Percentiles rank a stretch among this genome's conserved stretches.
phyloP scores from a whole-genome alignment of 2,888 invertebrate species.

The Mesopsocus fuscifrons region DNA sequence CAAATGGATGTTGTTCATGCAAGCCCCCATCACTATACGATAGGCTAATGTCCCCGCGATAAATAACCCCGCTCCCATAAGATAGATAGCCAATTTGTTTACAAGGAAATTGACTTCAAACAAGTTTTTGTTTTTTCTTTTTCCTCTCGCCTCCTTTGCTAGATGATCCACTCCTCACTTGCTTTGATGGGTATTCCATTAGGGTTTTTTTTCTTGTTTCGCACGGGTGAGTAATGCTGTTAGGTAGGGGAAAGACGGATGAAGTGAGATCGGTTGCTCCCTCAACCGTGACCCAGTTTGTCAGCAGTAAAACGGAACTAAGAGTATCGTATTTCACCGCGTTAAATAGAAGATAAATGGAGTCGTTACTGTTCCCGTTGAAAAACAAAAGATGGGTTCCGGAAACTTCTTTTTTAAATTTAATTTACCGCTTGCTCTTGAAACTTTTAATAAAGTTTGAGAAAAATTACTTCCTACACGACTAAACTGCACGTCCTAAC shows the following conservation, averaged over 20 bases:
- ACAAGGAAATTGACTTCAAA: constrained; percentile 7
- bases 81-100: constrained; percentile 10
- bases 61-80: constrained; percentile 1
- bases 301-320: too few species aligned
- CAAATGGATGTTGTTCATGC: background rate
- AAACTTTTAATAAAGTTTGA: too few species aligned
- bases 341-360: too few species aligned
- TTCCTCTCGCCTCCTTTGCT: constrained; percentile 1
- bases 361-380: too few species aligned
- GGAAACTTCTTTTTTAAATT: too few species aligned
- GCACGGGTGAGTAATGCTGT: background rate
- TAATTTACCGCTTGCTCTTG: too few species aligned
- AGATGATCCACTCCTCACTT: constrained; percentile 1
- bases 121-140: constrained; percentile 2
- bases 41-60: constrained; percentile 8
- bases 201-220: background rate
- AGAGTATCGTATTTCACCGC: too few species aligned
- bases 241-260: background rate
- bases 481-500: too few species aligned
- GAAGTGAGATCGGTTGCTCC: too few species aligned
- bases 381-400: too few species aligned
- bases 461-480: too few species aligned
- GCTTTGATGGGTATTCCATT: background rate
- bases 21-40: background rate
- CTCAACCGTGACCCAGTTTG: too few species aligned